A percentile compares a stretch with the other conserved stretches of the same genome.
Conservation (phyloP, 2,113 vertebrate genomes). For the Lepus timidus region DNA sequence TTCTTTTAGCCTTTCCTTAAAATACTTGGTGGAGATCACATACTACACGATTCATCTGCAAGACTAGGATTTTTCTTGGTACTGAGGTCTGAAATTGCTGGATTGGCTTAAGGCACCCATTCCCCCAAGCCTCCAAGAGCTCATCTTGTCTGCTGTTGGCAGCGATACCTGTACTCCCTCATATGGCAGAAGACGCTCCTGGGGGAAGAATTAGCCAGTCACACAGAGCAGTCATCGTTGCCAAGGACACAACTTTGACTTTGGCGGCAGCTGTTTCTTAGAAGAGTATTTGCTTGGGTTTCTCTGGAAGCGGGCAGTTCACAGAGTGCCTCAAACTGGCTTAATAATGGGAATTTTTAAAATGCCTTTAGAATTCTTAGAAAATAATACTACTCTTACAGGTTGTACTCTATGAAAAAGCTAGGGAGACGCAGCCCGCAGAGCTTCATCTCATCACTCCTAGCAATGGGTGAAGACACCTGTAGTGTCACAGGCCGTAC, state of each 20-base stretch:
- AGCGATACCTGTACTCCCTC: not conserved
- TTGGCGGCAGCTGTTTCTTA: not conserved
- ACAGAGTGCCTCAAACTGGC: not conserved
- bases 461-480: not conserved
- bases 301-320: not conserved
- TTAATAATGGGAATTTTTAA: not conserved
- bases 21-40: not conserved
- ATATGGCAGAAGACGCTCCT: not conserved
- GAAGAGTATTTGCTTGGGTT: not conserved
- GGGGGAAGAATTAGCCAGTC: not conserved
- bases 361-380: not conserved
- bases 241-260: not conserved
- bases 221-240: not conserved
- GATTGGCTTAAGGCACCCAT: not conserved
- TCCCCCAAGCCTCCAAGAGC: not conserved
- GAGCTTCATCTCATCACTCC: not conserved
- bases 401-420: not conserved
- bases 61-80: not conserved
- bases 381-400: not conserved
- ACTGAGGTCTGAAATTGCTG: not conserved
- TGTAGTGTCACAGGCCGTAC: not conserved
- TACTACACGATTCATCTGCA: not conserved
- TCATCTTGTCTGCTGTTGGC: not conserved
- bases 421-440: not conserved
- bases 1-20: conserved; percentile 31